These are phyloP conservation scores for Lydus trimaculatus DNA, from an alignment of 2,888 invertebrate genomes.

Conservation along the genomic window DNA sequence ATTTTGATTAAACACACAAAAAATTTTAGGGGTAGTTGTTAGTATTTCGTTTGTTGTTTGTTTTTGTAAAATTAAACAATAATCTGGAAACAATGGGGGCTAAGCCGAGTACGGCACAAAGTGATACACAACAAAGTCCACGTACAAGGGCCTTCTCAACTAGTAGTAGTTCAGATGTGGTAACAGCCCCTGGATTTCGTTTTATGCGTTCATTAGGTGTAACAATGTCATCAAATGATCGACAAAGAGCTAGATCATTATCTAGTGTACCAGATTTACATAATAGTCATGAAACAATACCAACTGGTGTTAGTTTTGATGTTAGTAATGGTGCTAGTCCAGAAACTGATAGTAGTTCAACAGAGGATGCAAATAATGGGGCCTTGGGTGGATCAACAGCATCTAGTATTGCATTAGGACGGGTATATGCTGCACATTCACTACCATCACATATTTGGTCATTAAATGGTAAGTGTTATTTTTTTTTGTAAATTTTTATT, in stretches of 20 bases:
- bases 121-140: slow-evolving; percentile 76
- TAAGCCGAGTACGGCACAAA: slow-evolving; percentile 83
- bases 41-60: neutral
- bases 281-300: slow-evolving; percentile 64
- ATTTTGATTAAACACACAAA: neutral
- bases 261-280: slow-evolving; percentile 83
- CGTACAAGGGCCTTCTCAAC: slow-evolving; percentile 79
- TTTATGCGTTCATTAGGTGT: slow-evolving; percentile 64
- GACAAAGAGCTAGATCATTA: slow-evolving; percentile 82
- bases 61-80: neutral
- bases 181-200: slow-evolving; percentile 48
- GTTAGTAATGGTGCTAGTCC: slow-evolving; percentile 71
- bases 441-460: slow-evolving; percentile 93
- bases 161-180: slow-evolving; percentile 61
- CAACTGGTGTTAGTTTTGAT: slow-evolving; percentile 69
- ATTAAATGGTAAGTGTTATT: slow-evolving; percentile 76
- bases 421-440: slow-evolving; percentile 88
- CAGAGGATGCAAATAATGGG: slow-evolving; percentile 68
- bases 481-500: too few species aligned
- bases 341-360: slow-evolving; percentile 73
- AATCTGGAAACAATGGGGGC: slow-evolving; percentile 71
- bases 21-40: neutral
- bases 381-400: slow-evolving; percentile 59
- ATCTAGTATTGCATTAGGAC: slow-evolving; percentile 69
- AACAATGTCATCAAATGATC: slow-evolving; percentile 76